Evolutionary conservation across 2,888 invertebrate species (phyloP), one percentile per base, ranked within the genome.

Genomic region (Patella ulyssiponensis): DNA sequence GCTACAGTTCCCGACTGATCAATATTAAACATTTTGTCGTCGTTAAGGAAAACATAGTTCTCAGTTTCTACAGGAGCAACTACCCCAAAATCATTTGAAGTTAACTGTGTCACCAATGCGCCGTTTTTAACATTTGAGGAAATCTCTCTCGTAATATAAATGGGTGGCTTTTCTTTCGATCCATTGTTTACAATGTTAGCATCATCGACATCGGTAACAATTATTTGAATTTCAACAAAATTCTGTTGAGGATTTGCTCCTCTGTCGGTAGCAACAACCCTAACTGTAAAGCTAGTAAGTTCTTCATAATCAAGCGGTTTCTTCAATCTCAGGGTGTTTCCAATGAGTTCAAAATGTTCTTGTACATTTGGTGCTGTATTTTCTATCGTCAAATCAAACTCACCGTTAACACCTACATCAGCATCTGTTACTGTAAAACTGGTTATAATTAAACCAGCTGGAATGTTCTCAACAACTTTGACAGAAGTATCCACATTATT

Each of bases 401-500:
- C 77, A 58, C 83, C 84, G 79, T 85, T 86, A 27, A 73, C 54
- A 15, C 82, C 82, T 15, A 70, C 71, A 75, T 89, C 89, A 0
- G 75, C 79, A 79, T 89, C 89, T 9, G 79, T 79, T 33, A 84
- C 86, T 9, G 79, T 77, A 0, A 86, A 74, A 2, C 80, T 82
- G 2, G 77, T 77, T 27, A 88, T 71, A 1, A 79, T 81, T 12
- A 80, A 77, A 0, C 87, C 88, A n/a, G 83, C 77, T 5, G 86
- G 85, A 5, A 77, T 79, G 74, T 85, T 81, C 75, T 89, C 88
- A 0, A 80, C 80, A 0, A 88, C 79, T 27, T 72, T 17, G 2
- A 82, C 73, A 3, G 77, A 78, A 27, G 82, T 78, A 1, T 82
- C 53, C 3, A 83, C 76, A 1, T 78, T 58, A 0, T 76, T 73